Evolutionary conservation across 2,888 invertebrate species (phyloP), one percentile per base, ranked within the genome.

Genomic region (Elmis aenea): DNA sequence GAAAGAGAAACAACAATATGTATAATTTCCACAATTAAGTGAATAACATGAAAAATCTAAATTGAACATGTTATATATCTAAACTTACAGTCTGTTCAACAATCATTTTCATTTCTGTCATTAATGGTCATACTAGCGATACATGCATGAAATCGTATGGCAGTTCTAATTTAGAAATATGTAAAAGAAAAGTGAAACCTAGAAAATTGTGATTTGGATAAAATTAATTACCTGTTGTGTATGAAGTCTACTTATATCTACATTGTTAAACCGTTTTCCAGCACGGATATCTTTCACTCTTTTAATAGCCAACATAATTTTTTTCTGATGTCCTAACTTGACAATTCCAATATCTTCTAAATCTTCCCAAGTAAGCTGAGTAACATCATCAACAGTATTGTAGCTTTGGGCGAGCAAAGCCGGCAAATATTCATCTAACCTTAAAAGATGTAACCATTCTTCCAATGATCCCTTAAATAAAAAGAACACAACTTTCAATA

Each of bases 301-400:
- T 69, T 96, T 96, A 55, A 97, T 93, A 44, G 97, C 97, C 61
- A 99, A 74, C 62, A 94, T 80, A 53, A 99, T 86, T 74, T 96
- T 93, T 77, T 99, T 99, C 72, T 99, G 96, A 67, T 99, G 99
- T 18, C 99, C 99, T 61, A 91, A 71, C 59, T 89, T 83, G 13
- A 90, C 87, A 58, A 91, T 89, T 37, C 91, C 90, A 67, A 97
- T 93, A 63, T 99, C 97, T 73, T 99, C 97, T 62, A 99, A 78
- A 72, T 99, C 99, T 64, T 99, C 99, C 95, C 96, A 97, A 40
- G 92, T 91, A 33, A 99, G 79, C 62, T 94, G 91, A 16, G 91
- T 89, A 34, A 96, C 89, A 68, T 92, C 88, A 57, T 93, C 89
- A 23, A 99, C 90, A 4, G 89, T 88, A 58, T 86, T 82, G 71